Evolutionary conservation across 2,113 vertebrate genomes (phyloP).

Genomic region (Hucho hucho): DNA sequence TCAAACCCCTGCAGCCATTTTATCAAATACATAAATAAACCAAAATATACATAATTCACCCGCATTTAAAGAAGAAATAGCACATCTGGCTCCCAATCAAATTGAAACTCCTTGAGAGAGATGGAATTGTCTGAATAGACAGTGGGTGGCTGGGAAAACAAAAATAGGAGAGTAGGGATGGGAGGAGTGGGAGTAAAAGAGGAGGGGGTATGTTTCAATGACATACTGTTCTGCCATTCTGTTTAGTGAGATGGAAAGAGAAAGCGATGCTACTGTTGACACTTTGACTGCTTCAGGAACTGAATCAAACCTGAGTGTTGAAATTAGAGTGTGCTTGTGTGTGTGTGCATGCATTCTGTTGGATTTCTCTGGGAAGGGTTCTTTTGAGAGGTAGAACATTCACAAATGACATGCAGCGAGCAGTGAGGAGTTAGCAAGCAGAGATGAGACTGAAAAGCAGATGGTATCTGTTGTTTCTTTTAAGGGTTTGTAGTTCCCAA

Average conservation of each 20-base stretch:
- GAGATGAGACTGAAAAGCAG: background rate
- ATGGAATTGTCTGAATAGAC: background rate
- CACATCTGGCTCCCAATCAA: slow-evolving; percentile 46
- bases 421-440: background rate
- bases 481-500: background rate
- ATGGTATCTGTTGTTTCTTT: background rate
- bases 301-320: background rate
- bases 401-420: slow-evolving; percentile 1
- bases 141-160: background rate
- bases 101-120: slow-evolving; percentile 5
- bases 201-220: background rate
- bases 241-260: slow-evolving; percentile 9
- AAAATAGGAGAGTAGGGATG: slow-evolving; percentile 13
- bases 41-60: background rate
- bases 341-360: background rate
- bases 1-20: background rate
- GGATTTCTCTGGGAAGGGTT: background rate
- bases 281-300: background rate
- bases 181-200: background rate
- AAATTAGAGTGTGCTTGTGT: background rate
- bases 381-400: background rate
- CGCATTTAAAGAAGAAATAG: slow-evolving; percentile 4
- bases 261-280: background rate
- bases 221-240: slow-evolving; percentile 39
- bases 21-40: background rate